Evolutionary conservation across 2,797 vertebrate genomes (phyloP), one percentile per base, ranked within the genome.

Genomic region (Myotis pilosus): DNA sequence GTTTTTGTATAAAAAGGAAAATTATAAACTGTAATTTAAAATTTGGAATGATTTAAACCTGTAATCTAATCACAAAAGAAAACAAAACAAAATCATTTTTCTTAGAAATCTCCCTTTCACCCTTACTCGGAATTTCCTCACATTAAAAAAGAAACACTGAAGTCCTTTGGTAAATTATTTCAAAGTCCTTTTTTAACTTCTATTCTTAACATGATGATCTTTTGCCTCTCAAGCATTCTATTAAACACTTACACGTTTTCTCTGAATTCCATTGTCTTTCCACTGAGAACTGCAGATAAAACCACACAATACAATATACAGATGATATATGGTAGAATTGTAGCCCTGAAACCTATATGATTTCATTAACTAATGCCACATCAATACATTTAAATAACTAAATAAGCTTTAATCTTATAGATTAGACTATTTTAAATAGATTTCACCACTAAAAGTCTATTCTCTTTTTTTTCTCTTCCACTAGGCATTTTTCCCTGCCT

Each of bases 361-460:
- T 68, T 68, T 36, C n/a, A 68, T 20, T 33, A 10, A 33, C n/a
- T 8, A 68, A 68, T 68, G n/a, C 17, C n/a, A 68, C n/a, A 4
- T 20, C n/a, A 20, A 68, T 19, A 20, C n/a, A 68, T 68, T 33
- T 10, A 68, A 33, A 68, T 68, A 33, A 66, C 19, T 33, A 66
- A 33, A 19, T 20, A 33, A 68, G 55, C 9, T 81, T 79, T 55
- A 53, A 41, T 62, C 6, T 87, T 92, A 44, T 87, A 55, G 5
- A 91, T 53, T 93, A n/a, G 41, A 38, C 33, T 87, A 76, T n/a
- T 74, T 94, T 96, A 71, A 91, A 62, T 74, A 76, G 5, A 49
- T 49, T 94, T 84, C 7, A 85, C 0, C 0, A 94, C 33, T 71
- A 76, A 33, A 92, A 92, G 11, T 23, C 8, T 30, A 91, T 97